Conservation (phyloP, 2,797 vertebrate species). For the Megalops cyprinoides region DNA sequence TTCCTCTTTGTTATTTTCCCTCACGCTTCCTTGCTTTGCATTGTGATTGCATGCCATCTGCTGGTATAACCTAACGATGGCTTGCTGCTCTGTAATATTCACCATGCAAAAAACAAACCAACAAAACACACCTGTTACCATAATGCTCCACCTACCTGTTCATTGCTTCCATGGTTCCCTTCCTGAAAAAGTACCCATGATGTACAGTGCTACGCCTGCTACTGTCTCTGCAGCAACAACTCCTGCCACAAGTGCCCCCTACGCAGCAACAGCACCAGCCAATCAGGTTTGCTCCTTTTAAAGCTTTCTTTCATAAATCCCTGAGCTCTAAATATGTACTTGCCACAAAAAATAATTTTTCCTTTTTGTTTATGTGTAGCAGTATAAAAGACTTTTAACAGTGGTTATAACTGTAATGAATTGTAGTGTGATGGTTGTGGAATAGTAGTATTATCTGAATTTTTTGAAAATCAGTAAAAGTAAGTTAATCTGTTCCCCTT, state of each 20-base stretch:
- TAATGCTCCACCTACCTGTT: constrained; percentile 99
- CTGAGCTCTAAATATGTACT: constrained; percentile 93
- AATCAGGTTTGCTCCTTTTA: constrained; percentile 99
- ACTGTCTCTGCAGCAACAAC: constrained; percentile 99
- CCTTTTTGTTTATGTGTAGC: neutral
- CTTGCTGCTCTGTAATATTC: constrained; percentile 94
- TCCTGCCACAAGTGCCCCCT: constrained; percentile 99
- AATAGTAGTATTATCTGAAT: too few relatives aligned
- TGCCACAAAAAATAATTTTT: constrained; percentile 63
- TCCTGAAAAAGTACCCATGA: constrained; percentile 99
- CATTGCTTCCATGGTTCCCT: constrained; percentile 99
- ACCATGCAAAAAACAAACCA: constrained; percentile 83
- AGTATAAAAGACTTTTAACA: neutral
- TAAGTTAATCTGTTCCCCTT: constrained; percentile 54
- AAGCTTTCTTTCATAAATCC: constrained; percentile 98
- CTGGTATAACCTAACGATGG: constrained; percentile 98
- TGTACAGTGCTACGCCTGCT: constrained; percentile 99
- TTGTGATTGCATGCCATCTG: constrained; percentile 99
- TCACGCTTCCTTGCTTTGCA: constrained; percentile 97
- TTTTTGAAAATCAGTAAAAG: too few relatives aligned
- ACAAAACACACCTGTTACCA: constrained; percentile 88
- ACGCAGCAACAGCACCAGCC: constrained; percentile 99
- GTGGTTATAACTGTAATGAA: neutral
- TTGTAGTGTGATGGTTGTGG: too few relatives aligned
- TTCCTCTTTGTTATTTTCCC: constrained; percentile 84